Base-by-base conservation (phyloP, 2,113 vertebrate genomes). In the Corvus hawaiiensis region DNA sequence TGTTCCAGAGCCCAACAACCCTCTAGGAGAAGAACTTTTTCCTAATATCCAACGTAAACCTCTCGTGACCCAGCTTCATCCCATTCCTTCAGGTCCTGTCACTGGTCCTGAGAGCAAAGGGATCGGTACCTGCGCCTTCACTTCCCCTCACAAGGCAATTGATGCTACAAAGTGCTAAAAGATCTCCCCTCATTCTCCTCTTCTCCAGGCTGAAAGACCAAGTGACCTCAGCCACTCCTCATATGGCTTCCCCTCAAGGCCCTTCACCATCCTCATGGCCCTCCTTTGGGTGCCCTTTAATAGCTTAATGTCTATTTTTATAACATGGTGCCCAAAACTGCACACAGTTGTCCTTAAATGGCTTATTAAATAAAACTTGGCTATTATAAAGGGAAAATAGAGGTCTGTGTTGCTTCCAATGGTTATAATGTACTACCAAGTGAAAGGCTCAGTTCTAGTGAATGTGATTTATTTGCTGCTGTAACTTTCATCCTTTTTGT, bases 231-330 rank as follows among this genome's bases (percentile, higher is more conserved):
- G 48, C 20, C 1, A 3, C 20, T 41, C 39, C n/a, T 54, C n/a
- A 28, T 11, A n/a, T 0, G 0, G 9, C 55, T 48, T 76, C 17
- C 9, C 13, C 11, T 68, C 54, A 15, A 32, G 54, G 28, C 28
- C 7, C 16, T 68, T 48, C 54, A 48, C 11, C 24, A 48, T 32
- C 54, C 39, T 61, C n/a, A 21, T 32, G 20, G 13, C 27, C n/a
- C n/a, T 68, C 9, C 20, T 89, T 51, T 68, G n/a, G 20, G 27
- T 6, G 16, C 7, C 10, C 16, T 83, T 21, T 83, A 48, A 54
- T 13, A 41, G 21, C 30, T 68, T 35, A 54, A 28, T 32, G 17
- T 62, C 55, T 62, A 5, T 68, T 77, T 83, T 76, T 76, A 11
- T 27, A 41, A 55, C 7, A 4, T 48, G 30, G 21, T 55, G 30